Conservation (phyloP, 2,888 invertebrate genomes). For the Falcaria lacertinaria region DNA sequence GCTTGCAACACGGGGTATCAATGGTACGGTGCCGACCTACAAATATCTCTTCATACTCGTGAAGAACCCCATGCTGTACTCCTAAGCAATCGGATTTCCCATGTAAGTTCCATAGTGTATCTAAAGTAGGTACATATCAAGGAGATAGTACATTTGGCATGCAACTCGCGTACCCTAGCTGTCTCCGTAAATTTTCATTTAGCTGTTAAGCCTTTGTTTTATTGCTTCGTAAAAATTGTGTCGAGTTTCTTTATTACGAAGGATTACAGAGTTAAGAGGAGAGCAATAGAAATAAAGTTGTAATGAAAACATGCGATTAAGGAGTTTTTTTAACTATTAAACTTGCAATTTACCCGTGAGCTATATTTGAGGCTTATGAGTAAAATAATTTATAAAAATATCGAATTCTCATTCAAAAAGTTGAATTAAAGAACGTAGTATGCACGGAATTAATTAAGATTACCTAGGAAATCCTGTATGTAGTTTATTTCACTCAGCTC, state of each 20-base stretch:
- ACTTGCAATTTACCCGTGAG: too few species aligned
- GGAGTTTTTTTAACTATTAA: too few species aligned
- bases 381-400: too few species aligned
- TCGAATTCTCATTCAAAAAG: too few species aligned
- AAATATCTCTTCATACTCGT: too few species aligned
- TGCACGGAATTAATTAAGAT: slow-evolving; percentile 19
- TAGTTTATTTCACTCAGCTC: slow-evolving; percentile 9
- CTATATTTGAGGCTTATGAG: too few species aligned
- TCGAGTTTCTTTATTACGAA: not conserved
- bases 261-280: not conserved
- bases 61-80: too few species aligned
- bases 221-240: slow-evolving; percentile 1
- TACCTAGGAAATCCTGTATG: slow-evolving; percentile 18
- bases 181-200: slow-evolving; percentile 1
- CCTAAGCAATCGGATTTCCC: too few species aligned
- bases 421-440: not conserved
- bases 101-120: not conserved
- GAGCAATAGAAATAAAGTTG: not conserved
- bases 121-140: not conserved
- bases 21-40: too few species aligned
- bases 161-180: not conserved
- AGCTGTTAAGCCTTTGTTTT: not conserved
- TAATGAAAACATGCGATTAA: too few species aligned
- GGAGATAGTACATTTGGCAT: not conserved
- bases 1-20: too few species aligned